These are phyloP conservation scores for Edolisoma coerulescens DNA, from an alignment of 2,113 vertebrate species.

Conservation along the genomic window DNA sequence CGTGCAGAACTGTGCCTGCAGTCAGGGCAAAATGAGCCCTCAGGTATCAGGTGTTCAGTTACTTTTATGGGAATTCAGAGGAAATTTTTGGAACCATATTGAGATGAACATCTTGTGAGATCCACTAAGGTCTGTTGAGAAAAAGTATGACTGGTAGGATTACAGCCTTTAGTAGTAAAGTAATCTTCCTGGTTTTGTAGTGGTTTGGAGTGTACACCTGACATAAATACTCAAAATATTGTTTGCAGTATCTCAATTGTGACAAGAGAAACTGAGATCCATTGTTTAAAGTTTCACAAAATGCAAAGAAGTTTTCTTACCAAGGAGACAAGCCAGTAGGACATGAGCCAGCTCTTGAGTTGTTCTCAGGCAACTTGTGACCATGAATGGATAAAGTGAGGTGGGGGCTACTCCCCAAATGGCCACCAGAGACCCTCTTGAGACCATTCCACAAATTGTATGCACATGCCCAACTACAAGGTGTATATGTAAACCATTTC, in stretches of 20 bases:
- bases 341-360: background rate
- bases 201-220: background rate
- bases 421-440: background rate
- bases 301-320: background rate
- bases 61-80: background rate
- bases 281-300: background rate
- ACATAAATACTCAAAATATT: background rate
- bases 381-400: background rate
- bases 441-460: background rate
- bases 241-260: background rate
- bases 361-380: background rate
- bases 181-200: background rate
- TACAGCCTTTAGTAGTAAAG: background rate
- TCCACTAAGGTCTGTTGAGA: background rate
- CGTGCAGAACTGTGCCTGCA: rapidly evolving
- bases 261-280: background rate
- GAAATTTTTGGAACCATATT: background rate
- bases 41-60: background rate
- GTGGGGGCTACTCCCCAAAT: background rate
- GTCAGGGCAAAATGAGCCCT: background rate
- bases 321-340: background rate
- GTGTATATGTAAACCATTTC: background rate
- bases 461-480: background rate
- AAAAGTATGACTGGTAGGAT: background rate
- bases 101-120: background rate